phyloP scores from a whole-genome alignment of 2,888 invertebrate species.

The Caradrina kadenii region DNA sequence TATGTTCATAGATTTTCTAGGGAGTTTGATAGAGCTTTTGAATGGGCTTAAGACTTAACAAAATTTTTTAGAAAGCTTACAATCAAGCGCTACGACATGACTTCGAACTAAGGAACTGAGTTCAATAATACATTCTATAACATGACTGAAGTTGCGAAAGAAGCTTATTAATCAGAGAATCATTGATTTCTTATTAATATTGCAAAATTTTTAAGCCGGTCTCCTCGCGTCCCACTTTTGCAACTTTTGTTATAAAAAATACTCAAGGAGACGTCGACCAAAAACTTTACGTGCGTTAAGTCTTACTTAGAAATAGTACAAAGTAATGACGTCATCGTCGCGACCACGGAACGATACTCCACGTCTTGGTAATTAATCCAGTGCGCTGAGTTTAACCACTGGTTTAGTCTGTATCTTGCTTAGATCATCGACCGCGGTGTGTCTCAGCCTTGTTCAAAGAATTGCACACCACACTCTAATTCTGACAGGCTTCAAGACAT shows the following conservation, averaged over 20 bases:
- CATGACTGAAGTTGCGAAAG: slow-evolving; percentile 4
- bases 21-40: neutral
- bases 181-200: slow-evolving; percentile 17
- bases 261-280: slow-evolving; percentile 23
- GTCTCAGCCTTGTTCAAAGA: slow-evolving; percentile 43
- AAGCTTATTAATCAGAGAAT: slow-evolving; percentile 7
- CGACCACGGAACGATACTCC: slow-evolving; percentile 41
- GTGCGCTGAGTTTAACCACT: slow-evolving; percentile 42
- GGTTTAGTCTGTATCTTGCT: slow-evolving; percentile 54
- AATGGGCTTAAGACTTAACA: neutral
- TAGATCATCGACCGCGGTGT: slow-evolving; percentile 67
- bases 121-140: neutral
- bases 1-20: neutral
- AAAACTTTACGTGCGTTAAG: slow-evolving; percentile 16
- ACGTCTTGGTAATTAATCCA: slow-evolving; percentile 50
- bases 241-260: slow-evolving; percentile 21
- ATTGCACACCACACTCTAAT: slow-evolving; percentile 26
- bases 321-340: slow-evolving; percentile 45
- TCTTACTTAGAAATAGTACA: slow-evolving; percentile 25
- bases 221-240: slow-evolving; percentile 15
- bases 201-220: slow-evolving; percentile 24
- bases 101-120: neutral
- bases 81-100: neutral
- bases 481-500: slow-evolving; percentile 25
- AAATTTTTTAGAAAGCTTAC: slow-evolving; percentile 5